phyloP scores from a whole-genome alignment of 2,888 invertebrate genomes.

The Hipparchia sbordonii region DNA sequence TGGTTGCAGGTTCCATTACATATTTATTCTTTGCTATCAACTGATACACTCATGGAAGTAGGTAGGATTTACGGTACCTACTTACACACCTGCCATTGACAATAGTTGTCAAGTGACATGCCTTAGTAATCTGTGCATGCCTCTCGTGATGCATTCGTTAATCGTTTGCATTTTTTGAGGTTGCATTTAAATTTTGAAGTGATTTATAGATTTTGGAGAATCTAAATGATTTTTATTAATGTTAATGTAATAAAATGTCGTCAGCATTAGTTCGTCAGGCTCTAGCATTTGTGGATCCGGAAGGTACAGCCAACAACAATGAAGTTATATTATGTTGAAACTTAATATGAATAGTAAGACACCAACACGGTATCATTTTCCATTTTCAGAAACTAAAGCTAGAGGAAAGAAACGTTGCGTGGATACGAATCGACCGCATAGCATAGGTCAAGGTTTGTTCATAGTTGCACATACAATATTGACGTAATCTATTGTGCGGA shows the following conservation, averaged over 20 bases:
- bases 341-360: not conserved
- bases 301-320: constrained; percentile 52
- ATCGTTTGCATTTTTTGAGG: constrained; percentile 47
- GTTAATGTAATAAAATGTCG: constrained; percentile 74
- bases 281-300: constrained; percentile 78
- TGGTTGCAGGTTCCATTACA: too few species aligned
- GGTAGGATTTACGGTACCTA: too few species aligned
- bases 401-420: constrained; percentile 59
- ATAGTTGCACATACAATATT: not conserved
- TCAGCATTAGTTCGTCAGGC: constrained; percentile 81
- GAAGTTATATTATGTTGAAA: not conserved
- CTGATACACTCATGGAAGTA: too few species aligned
- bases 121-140: too few species aligned
- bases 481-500: constrained; percentile 3
- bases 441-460: constrained; percentile 64
- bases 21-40: too few species aligned
- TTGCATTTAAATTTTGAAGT: constrained; percentile 11
- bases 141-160: too few species aligned
- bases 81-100: too few species aligned
- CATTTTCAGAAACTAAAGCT: constrained; percentile 62
- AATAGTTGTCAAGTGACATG: too few species aligned
- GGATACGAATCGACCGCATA: constrained; percentile 43
- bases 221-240: constrained; percentile 53
- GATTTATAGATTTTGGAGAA: constrained; percentile 12
- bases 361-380: constrained; percentile 26